Conservation (phyloP, 1,140 invertebrate species). For the Euura saliciscinereae region DNA sequence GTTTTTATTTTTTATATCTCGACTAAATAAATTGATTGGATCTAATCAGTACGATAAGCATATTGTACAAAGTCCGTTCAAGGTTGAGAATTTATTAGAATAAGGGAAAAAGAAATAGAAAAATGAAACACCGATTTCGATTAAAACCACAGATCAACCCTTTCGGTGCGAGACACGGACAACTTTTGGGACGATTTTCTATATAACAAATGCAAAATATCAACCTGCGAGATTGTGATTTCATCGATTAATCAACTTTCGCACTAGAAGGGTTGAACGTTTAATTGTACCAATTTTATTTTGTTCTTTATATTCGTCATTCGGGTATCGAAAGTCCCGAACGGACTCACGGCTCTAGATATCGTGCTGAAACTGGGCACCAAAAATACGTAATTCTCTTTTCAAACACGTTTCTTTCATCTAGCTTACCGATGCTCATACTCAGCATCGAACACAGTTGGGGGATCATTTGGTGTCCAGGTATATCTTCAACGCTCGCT, state of each 20-base stretch:
- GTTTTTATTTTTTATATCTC: too few relatives aligned
- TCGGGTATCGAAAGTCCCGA: constrained; percentile 9
- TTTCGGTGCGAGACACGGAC: not conserved
- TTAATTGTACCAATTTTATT: constrained; percentile 7
- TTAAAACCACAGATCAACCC: not conserved
- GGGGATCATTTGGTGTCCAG: constrained; percentile 61
- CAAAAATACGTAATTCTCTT: constrained; percentile 24
- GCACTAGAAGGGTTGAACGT: constrained; percentile 15
- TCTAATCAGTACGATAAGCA: not conserved
- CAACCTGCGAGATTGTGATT: not conserved
- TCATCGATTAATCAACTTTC: constrained; percentile 9
- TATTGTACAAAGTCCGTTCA: not conserved
- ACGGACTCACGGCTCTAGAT: constrained; percentile 11
- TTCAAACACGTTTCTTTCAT: constrained; percentile 26
- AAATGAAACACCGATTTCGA: not conserved
- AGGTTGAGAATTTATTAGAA: not conserved
- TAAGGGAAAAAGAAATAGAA: not conserved
- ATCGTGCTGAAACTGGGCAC: constrained; percentile 11
- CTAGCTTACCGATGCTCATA: constrained; percentile 24
- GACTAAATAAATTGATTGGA: not conserved
- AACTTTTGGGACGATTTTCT: not conserved
- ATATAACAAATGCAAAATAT: not conserved
- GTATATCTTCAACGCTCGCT: constrained; percentile 78
- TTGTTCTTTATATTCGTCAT: constrained; percentile 15
- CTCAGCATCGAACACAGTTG: constrained; percentile 14